A percentile compares a stretch with the other conserved stretches of the same genome.
Conservation (phyloP, 1,140 invertebrate genomes). For the Fopius arisanus region DNA sequence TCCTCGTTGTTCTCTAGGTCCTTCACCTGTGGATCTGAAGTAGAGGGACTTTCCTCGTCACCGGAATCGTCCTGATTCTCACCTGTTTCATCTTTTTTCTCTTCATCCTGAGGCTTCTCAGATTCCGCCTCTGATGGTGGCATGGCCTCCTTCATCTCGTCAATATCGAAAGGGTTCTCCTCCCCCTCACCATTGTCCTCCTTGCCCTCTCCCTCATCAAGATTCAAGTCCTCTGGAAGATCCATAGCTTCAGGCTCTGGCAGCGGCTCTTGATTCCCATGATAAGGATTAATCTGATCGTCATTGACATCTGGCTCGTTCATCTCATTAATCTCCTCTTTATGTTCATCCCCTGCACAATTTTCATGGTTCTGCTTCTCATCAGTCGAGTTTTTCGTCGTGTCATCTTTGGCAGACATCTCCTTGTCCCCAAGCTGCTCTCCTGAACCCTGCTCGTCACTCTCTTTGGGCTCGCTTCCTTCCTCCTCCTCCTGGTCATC, state of each 20-base stretch:
- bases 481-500: constrained; percentile 79
- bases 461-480: constrained; percentile 69
- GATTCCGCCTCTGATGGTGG: constrained; percentile 41
- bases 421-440: constrained; percentile 69
- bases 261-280: constrained; percentile 77
- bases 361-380: constrained; percentile 51
- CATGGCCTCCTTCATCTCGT: constrained; percentile 72
- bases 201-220: constrained; percentile 75
- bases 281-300: constrained; percentile 86
- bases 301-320: constrained; percentile 81
- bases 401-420: constrained; percentile 69
- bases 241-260: constrained; percentile 86
- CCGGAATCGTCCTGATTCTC: constrained; percentile 48
- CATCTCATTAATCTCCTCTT: constrained; percentile 80
- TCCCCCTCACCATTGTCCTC: constrained; percentile 67
- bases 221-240: constrained; percentile 83
- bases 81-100: constrained; percentile 44
- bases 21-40: constrained; percentile 36
- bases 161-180: constrained; percentile 86
- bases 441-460: constrained; percentile 72
- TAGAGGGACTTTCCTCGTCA: constrained; percentile 41
- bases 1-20: constrained; percentile 55
- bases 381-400: constrained; percentile 71
- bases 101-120: constrained; percentile 48
- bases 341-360: constrained; percentile 66